These are phyloP conservation scores for Microctonus aethiopoides DNA, from an alignment of 2,888 invertebrate species.

Conservation along the genomic window DNA sequence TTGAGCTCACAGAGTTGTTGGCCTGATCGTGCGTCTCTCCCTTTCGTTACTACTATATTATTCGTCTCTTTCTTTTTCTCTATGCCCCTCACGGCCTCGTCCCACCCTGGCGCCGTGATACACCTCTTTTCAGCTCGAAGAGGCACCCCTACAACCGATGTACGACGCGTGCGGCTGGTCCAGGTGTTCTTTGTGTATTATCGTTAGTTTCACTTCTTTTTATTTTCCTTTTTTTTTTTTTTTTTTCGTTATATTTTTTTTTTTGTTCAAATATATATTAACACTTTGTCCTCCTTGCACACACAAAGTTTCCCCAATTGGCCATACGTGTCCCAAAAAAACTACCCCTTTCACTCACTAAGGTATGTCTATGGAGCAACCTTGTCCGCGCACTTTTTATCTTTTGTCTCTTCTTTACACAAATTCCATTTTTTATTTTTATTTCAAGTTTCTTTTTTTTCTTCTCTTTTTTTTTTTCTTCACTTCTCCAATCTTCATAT, in stretches of 20 bases:
- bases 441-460: neutral
- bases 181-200: slow-evolving; percentile 27
- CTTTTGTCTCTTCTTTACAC: slow-evolving; percentile 6
- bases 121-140: slow-evolving; percentile 25
- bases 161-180: slow-evolving; percentile 37
- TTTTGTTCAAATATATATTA: neutral
- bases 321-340: slow-evolving; percentile 7
- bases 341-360: neutral
- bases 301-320: neutral
- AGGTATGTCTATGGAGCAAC: slow-evolving; percentile 2
- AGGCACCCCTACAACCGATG: slow-evolving; percentile 33
- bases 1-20: slow-evolving; percentile 25
- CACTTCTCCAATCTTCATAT: neutral
- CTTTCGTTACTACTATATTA: slow-evolving; percentile 10
- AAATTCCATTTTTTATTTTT: neutral
- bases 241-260: no score
- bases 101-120: slow-evolving; percentile 26
- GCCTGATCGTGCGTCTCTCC: slow-evolving; percentile 16
- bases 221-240: slow-evolving; percentile 3
- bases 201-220: slow-evolving; percentile 17
- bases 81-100: slow-evolving; percentile 24
- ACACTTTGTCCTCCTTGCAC: neutral
- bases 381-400: slow-evolving; percentile 15
- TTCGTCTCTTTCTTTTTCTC: slow-evolving; percentile 1
- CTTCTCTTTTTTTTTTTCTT: neutral